Percentiles rank a stretch among this genome's conserved stretches.
Conservation (phyloP, 2,113 vertebrate genomes). For the Lycaon pictus region DNA sequence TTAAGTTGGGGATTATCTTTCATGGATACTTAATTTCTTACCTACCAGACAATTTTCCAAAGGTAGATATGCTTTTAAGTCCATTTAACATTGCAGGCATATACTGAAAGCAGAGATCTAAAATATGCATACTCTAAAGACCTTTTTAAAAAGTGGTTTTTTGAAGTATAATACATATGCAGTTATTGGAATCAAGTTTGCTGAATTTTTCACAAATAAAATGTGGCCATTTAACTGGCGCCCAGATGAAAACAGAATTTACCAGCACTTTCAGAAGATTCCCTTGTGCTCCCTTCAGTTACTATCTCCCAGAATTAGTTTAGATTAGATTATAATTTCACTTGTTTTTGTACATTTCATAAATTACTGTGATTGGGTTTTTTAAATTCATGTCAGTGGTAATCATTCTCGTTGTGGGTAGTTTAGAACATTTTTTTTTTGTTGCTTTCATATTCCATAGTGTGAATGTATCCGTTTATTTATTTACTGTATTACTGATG, state of each 20-base stretch:
- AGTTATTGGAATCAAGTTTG: not conserved
- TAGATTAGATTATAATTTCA: not conserved
- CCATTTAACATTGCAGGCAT: constrained; percentile 12
- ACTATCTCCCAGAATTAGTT: not conserved
- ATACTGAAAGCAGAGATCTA: not conserved
- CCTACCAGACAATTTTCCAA: constrained; percentile 16
- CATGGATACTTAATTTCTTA: not conserved
- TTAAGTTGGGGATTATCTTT: constrained; percentile 54
- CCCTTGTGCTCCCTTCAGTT: not conserved
- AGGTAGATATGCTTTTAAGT: not conserved
- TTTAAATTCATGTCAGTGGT: not conserved
- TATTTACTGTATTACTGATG: not conserved
- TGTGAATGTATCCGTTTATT: not conserved
- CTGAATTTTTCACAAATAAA: not conserved
- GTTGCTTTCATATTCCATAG: not conserved
- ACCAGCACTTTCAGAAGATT: not conserved
- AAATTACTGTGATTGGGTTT: not conserved
- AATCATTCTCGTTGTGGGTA: not conserved
- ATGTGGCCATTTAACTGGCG: not conserved
- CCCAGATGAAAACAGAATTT: not conserved
- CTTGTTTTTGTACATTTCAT: not conserved
- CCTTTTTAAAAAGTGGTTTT: not conserved
- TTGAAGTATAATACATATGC: not conserved
- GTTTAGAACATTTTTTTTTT: constrained; percentile 13
- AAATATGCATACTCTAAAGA: constrained; percentile 9